Evolutionary conservation across 2,113 vertebrate genomes (phyloP), one percentile per base, ranked within the genome.

Genomic region (Psephotus haematonotus): DNA sequence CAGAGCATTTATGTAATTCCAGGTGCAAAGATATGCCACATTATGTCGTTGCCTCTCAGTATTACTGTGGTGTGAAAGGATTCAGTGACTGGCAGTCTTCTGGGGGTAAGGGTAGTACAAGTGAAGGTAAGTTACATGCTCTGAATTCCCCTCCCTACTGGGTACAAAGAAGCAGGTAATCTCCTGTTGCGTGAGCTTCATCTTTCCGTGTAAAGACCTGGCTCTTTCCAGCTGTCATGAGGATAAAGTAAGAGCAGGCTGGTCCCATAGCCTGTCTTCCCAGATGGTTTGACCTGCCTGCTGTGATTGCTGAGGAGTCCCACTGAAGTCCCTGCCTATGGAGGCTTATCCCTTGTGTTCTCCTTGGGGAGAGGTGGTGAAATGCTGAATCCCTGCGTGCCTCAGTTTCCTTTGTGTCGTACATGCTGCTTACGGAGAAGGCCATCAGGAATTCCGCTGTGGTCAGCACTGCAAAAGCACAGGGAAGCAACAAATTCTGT

Each of bases 391-490:
- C 11, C 29, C 17, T 44, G 13, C 5, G 11, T 41, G 25, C 31
- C n/a, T 1, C 3, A 19, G 27, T 41, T 86, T 18, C 49, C 13
- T 60, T 33, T 5, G 5, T 8, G 41, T 44, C 37, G 9, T 2
- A 2, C 0, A 1, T 77, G 59, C 24, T 70, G 67, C 64, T 59
- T 63, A 37, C 13, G 24, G 46, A 78, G 35, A 41, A 67, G 31
- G 22, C 60, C 46, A 41, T 37, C 22, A 53, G 67, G 33, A 92
- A 31, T 2, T 4, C 24, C 0, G 0, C 29, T 10, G 8, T 39
- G 39, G 47, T 49, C 2, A 3, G 70, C 14, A 46, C 31, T n/a
- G 28, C 52, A 55, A 75, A 92, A 76, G 7, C 47, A 28, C 8
- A 22, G 20, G 19, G 37, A 82, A 63, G n/a, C 46, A 65, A 44